These are phyloP conservation scores for Campoplex capitator DNA, from an alignment of 2,888 invertebrate genomes.

Conservation along the genomic window DNA sequence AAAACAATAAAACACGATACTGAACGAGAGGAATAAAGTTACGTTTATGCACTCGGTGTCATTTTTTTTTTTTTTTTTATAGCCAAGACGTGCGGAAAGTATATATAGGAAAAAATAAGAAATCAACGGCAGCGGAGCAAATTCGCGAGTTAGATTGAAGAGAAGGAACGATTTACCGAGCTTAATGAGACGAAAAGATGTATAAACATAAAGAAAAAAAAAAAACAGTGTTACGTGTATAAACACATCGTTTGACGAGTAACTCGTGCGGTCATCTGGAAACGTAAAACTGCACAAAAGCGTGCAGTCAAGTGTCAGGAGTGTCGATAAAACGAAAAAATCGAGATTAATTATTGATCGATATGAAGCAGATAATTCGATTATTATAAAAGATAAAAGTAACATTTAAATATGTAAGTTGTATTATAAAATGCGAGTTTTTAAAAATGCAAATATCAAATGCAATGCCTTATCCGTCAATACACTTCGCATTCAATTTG, in stretches of 20 bases:
- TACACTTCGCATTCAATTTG: slow-evolving; percentile 57
- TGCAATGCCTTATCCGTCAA: slow-evolving; percentile 79
- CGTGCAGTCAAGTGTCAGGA: slow-evolving; percentile 3
- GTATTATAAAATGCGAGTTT: slow-evolving; percentile 52
- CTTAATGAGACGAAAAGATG: slow-evolving; percentile 67
- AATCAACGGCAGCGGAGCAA: slow-evolving; percentile 37
- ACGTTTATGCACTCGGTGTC: slow-evolving; percentile 48
- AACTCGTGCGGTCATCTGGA: slow-evolving; percentile 9
- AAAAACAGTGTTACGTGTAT: slow-evolving; percentile 36
- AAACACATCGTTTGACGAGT: slow-evolving; percentile 39
- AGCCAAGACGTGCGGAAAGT: slow-evolving; percentile 53
- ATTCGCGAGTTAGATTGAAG: slow-evolving; percentile 37
- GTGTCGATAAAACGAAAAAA: slow-evolving; percentile 17
- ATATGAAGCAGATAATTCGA: slow-evolving; percentile 1
- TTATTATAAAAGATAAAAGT: slow-evolving; percentile 17
- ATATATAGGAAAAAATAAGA: slow-evolving; percentile 52
- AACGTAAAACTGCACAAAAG: slow-evolving; percentile 20
- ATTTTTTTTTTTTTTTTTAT: slow-evolving; percentile 42
- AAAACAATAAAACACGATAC: not conserved
- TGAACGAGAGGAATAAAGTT: not conserved
- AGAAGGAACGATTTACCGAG: slow-evolving; percentile 67
- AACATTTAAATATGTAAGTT: slow-evolving; percentile 52
- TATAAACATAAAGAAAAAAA: slow-evolving; percentile 23
- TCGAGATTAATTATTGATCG: slow-evolving; percentile 19
- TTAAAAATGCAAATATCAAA: slow-evolving; percentile 75